Evolutionary conservation across 1,140 invertebrate genomes (phyloP), one percentile per base, ranked within the genome.

Genomic region (Formica selysi): DNA sequence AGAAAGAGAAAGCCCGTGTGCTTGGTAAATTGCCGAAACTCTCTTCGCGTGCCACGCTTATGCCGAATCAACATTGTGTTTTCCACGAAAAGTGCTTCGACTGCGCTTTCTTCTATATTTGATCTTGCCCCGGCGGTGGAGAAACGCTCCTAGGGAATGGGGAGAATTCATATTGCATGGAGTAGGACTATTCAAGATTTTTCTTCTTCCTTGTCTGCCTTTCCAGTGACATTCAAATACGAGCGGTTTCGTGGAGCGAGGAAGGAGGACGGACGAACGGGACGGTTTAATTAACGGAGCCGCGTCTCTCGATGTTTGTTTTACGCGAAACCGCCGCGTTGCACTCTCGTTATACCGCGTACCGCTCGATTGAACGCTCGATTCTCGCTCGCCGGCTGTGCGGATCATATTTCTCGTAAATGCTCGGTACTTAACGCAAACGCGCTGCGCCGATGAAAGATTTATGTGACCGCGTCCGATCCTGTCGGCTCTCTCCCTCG

Each of bases 341-440:
- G 38, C 26, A 51, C 41, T 57, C 57, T 57, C 57, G 36, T 11
- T 1, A 29, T 29, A 3, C 16, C 3, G 67, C n/a, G 57, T 16
- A 10, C 4, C 65, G 65, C 41, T 62, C 61, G 62, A 87, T 85
- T 87, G 62, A 89, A 76, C n/a, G 57, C 59, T 62, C 48, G 71
- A 83, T 89, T 61, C 57, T 48, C 29, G 22, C 36, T 54, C 61
- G 29, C 16, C 26, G 32, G 3, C n/a, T 44, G 36, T 70, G 68
- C 68, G 83, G 83, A 89, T 91, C 85, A 91, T 91, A 91, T 91
- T 91, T 91, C 91, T 91, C 51, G 76, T 73, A 81, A 89, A 89
- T 87, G 67, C 85, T 80, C 32, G 88, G 64, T 90, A 86, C 91
- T 91, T 91, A 90, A 88, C 73, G 76, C 68, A 68, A 65, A 11